phyloP scores from a whole-genome alignment of 2,888 invertebrate genomes.

The Apamea sordens region DNA sequence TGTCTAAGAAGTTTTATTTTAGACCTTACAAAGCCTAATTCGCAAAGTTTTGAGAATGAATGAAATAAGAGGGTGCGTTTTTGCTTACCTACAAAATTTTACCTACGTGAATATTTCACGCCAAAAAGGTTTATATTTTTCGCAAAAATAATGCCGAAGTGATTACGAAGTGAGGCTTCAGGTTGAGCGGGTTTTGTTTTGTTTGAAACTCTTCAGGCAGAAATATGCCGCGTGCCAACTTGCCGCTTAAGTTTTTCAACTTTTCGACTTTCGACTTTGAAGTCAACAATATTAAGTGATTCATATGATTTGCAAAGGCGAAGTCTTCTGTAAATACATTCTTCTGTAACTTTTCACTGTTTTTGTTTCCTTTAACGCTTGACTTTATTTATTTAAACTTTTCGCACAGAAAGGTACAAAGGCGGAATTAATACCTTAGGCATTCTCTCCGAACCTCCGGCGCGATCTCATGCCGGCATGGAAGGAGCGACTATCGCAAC shows the following conservation, averaged over 20 bases:
- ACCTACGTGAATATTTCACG: slow-evolving; percentile 4
- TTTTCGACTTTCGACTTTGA: background rate
- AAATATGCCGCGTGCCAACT: background rate
- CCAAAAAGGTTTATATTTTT: background rate
- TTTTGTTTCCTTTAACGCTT: background rate
- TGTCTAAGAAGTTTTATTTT: slow-evolving; percentile 2
- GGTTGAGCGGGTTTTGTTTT: background rate
- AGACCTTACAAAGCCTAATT: background rate
- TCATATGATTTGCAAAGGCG: background rate
- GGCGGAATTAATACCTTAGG: too few species aligned
- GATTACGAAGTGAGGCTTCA: background rate
- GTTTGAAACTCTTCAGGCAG: background rate
- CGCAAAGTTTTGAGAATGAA: background rate
- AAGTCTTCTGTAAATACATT: slow-evolving; percentile 7
- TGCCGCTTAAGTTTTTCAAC: background rate
- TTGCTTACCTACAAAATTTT: background rate
- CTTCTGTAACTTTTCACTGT: background rate
- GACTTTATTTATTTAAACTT: background rate
- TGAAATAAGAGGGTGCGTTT: background rate
- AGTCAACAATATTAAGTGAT: slow-evolving; percentile 22
- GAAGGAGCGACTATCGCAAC: too few species aligned
- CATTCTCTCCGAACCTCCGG: too few species aligned
- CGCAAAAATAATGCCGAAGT: background rate
- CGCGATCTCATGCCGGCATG: too few species aligned
- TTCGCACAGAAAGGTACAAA: too few species aligned